Percentiles rank a stretch among this genome's conserved stretches.
These are phyloP conservation scores for Sanderia malayensis DNA, from an alignment of 30 jellyfish, hydroid and myxozoan species.

Conservation along the genomic window DNA sequence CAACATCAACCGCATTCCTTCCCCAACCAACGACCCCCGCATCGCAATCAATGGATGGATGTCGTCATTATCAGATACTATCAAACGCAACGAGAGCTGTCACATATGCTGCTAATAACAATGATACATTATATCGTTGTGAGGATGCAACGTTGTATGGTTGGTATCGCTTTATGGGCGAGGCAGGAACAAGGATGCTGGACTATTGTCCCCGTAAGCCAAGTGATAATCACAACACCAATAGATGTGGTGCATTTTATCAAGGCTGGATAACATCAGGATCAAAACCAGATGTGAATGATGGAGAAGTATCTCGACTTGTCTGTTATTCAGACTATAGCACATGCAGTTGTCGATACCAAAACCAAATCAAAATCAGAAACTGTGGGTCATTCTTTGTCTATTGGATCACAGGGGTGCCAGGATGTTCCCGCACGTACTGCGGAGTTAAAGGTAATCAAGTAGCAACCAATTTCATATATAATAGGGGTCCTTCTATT, in stretches of 20 bases:
- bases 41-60: no score
- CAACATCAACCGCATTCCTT: no score
- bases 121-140: no score
- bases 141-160: no score
- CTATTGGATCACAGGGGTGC: slow-evolving; percentile 75
- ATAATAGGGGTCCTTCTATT: not conserved
- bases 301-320: slow-evolving; percentile 66
- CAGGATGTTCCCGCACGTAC: slow-evolving; percentile 67
- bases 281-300: slow-evolving; percentile 6
- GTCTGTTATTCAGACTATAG: slow-evolving; percentile 62
- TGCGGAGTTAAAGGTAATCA: slow-evolving; percentile 60
- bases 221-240: slow-evolving; percentile 34
- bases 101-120: no score
- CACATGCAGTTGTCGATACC: slow-evolving; percentile 63
- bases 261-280: slow-evolving; percentile 77
- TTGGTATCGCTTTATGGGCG: slow-evolving; percentile 65
- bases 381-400: slow-evolving; percentile 86
- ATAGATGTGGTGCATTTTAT: slow-evolving; percentile 69
- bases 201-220: slow-evolving; percentile 59
- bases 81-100: no score
- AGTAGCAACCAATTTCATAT: not conserved
- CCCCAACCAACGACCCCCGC: no score
- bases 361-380: slow-evolving; percentile 45
- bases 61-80: no score
- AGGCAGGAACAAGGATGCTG: slow-evolving; percentile 54